phyloP scores from a whole-genome alignment of 2,888 invertebrate species.

The Noctua janthina region DNA sequence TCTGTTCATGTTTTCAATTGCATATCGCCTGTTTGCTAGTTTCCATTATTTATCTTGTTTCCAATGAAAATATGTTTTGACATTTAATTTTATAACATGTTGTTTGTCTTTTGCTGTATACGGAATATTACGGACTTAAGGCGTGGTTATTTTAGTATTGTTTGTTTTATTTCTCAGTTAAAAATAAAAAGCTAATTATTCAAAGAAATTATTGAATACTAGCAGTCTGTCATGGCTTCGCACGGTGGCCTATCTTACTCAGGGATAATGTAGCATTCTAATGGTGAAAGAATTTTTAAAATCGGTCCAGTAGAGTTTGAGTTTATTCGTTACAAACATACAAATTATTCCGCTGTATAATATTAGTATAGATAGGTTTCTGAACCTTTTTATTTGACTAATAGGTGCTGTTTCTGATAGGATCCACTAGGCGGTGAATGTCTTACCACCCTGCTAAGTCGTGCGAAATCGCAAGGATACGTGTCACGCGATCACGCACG shows the following conservation, averaged over 20 bases:
- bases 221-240: too few species aligned
- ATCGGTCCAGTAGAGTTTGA: too few species aligned
- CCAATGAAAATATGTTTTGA: slow-evolving; percentile 87
- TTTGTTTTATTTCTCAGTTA: slow-evolving; percentile 23
- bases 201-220: not conserved
- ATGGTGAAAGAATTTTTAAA: too few species aligned
- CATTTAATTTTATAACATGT: slow-evolving; percentile 79
- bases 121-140: slow-evolving; percentile 59
- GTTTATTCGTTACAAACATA: too few species aligned
- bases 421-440: not conserved
- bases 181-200: not conserved
- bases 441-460: not conserved
- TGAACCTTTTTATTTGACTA: not conserved
- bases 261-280: too few species aligned
- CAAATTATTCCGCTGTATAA: too few species aligned
- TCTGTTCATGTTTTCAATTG: slow-evolving; percentile 84
- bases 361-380: too few species aligned
- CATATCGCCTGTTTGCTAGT: slow-evolving; percentile 81
- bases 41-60: slow-evolving; percentile 88
- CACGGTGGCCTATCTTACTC: too few species aligned
- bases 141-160: slow-evolving; percentile 40
- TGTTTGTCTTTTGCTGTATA: slow-evolving; percentile 75
- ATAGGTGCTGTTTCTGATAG: not conserved
- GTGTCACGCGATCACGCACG: not conserved
- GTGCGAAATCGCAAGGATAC: not conserved